phyloP scores from a whole-genome alignment of 1,140 invertebrate genomes.

The Periplaneta americana region DNA sequence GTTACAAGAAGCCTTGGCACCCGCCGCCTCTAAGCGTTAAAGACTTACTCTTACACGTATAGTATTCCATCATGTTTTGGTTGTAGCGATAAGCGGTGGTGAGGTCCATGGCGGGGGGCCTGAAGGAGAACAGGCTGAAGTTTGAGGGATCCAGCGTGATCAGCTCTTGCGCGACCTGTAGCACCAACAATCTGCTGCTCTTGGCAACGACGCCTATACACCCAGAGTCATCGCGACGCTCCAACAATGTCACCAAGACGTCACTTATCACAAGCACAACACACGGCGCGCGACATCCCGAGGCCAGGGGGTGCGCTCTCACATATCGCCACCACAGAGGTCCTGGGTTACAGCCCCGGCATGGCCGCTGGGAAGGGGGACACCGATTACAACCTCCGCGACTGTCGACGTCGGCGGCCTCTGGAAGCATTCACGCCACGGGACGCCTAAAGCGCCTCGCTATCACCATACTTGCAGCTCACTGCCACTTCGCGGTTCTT shows the following conservation, averaged over 20 bases:
- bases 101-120: slow-evolving; percentile 64
- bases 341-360: background rate
- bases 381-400: background rate
- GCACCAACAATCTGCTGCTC: background rate
- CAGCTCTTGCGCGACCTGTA: background rate
- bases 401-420: background rate
- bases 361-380: background rate
- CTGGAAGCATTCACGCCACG: background rate
- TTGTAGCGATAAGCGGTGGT: slow-evolving; percentile 93
- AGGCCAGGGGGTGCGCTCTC: background rate
- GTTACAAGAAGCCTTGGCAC: too few relatives aligned
- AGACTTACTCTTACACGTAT: slow-evolving; percentile 78
- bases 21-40: background rate
- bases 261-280: background rate
- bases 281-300: background rate
- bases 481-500: background rate
- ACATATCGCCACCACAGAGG: background rate
- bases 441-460: background rate
- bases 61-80: slow-evolving; percentile 98
- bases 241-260: background rate
- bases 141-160: slow-evolving; percentile 25
- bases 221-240: background rate
- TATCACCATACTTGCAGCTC: background rate
- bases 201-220: background rate
- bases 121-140: slow-evolving; percentile 27